These are phyloP conservation scores for Chrysina gloriosa DNA, from an alignment of 2,888 invertebrate genomes.

Conservation along the genomic window DNA sequence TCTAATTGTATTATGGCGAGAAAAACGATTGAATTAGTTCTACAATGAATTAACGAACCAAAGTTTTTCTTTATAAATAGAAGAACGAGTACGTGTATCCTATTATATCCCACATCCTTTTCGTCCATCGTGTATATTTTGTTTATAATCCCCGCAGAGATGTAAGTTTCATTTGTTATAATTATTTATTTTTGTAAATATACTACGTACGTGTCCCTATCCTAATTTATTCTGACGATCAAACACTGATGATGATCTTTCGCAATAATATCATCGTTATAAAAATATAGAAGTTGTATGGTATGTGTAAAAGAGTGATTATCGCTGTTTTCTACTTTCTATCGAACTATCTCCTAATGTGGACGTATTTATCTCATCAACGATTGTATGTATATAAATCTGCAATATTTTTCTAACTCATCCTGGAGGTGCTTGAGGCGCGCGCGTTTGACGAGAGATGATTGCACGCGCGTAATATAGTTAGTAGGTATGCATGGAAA, in stretches of 20 bases:
- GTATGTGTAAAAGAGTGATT: conserved; percentile 1
- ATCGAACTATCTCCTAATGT: background rate
- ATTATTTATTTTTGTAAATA: conserved; percentile 36
- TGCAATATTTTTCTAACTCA: conserved; percentile 34
- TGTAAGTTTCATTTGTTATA: background rate
- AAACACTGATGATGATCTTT: conserved; percentile 25
- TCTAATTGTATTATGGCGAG: no score
- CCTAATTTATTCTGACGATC: background rate
- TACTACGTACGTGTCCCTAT: background rate
- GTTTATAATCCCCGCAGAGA: conserved; percentile 13
- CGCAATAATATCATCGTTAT: conserved; percentile 1
- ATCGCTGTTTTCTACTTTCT: conserved; percentile 15
- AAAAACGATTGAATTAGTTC: no score
- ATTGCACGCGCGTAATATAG: no score
- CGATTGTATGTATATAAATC: conserved; percentile 22
- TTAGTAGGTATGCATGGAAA: no score
- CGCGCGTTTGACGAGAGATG: background rate
- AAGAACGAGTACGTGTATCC: background rate
- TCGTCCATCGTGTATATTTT: conserved; percentile 1
- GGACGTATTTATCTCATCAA: conserved; percentile 13
- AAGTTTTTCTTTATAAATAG: conserved; percentile 5
- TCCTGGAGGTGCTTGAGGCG: background rate
- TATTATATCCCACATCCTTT: background rate
- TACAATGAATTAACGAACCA: no score
- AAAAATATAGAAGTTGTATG: no score